These are phyloP conservation scores for Mallotus villosus DNA, from an alignment of 2,797 vertebrate species.

Conservation along the genomic window DNA sequence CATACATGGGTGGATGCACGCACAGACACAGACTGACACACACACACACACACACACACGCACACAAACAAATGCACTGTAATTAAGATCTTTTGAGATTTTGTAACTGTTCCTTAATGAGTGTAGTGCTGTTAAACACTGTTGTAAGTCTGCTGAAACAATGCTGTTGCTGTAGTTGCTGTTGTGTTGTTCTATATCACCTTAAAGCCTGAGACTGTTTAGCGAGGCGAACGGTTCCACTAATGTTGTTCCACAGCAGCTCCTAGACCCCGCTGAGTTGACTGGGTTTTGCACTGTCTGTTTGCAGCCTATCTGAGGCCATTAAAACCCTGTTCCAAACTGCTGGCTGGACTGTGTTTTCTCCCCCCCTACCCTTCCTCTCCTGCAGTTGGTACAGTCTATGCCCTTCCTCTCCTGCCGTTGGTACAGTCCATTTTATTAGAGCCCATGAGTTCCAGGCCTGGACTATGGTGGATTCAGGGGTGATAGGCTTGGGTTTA, in stretches of 20 bases:
- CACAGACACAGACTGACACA: conserved; percentile 12
- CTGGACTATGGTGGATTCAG: conserved; percentile 25
- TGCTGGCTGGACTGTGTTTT: conserved; percentile 31
- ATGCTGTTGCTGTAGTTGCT: conserved; percentile 29
- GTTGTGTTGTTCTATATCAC: conserved; percentile 23
- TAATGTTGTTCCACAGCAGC: conserved; percentile 38
- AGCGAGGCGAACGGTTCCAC: conserved; percentile 25
- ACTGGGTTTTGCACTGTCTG: conserved; percentile 41
- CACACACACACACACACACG: conserved; percentile 35
- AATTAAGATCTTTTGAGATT: conserved; percentile 28
- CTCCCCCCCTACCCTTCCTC: conserved; percentile 1
- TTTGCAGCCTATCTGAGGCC: conserved; percentile 42
- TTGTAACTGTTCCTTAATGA: conserved; percentile 12
- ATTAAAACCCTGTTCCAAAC: conserved; percentile 63
- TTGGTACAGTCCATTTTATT: conserved; percentile 18
- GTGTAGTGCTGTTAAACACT: conserved; percentile 13
- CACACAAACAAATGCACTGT: conserved; percentile 52
- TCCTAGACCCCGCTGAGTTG: conserved; percentile 39
- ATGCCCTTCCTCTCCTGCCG: not conserved
- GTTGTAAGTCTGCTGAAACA: conserved; percentile 27
- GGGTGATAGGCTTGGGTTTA: conserved; percentile 15
- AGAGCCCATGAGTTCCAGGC: conserved; percentile 7
- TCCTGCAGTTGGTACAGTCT: conserved; percentile 12
- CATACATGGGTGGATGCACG: conserved; percentile 1
- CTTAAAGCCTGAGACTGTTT: conserved; percentile 26